Evolutionary conservation across 1,140 invertebrate genomes (phyloP), one percentile per base, ranked within the genome.

Genomic region (Proales similis): DNA sequence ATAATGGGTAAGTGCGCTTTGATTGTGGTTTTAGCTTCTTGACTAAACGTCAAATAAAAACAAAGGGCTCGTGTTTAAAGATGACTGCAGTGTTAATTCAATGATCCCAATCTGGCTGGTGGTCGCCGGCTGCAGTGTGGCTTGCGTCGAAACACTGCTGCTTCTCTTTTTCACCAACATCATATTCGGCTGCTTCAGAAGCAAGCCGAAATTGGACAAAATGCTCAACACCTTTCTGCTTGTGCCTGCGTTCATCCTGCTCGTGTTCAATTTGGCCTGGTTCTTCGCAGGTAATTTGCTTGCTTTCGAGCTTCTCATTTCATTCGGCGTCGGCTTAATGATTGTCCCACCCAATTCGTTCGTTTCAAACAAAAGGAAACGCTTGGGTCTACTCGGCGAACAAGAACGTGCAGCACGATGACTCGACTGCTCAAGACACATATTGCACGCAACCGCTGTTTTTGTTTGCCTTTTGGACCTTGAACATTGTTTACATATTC

Each of bases 41-140:
- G 9, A 36, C 14, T 9, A 36, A 9, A 36, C 9, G 14, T 36
- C 9, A 36, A 36, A 36, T 9, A 36, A 19, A 32, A 38, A n/a
- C 7, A 17, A 22, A 53, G 1, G 36, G 29, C 36, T 49, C 38
- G 12, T 30, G 17, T 49, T 49, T 2, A 49, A 49, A n/a, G 29
- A 12, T 7, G 51, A 57, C 7, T 57, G 51, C 32, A 26, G 36
- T 6, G 32, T 57, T 6, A 57, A 57, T 57, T 42, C 27, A 29
- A 42, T 57, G 36, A 57, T 57, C 27, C 51, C 51, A 17, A 57
- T 57, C 11, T 57, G 51, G 51, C 12, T 57, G 20, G 32, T 57
- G 26, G 51, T 57, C 9, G 33, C 20, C n/a, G 51, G 51, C 17
- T 14, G 36, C 12, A 19, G 26, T 24, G 38, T 27, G 4, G 32